These are phyloP conservation scores for Aurelia sp. DNA, from an alignment of 30 jellyfish, hydroid and myxozoan species.

Conservation along the genomic window DNA sequence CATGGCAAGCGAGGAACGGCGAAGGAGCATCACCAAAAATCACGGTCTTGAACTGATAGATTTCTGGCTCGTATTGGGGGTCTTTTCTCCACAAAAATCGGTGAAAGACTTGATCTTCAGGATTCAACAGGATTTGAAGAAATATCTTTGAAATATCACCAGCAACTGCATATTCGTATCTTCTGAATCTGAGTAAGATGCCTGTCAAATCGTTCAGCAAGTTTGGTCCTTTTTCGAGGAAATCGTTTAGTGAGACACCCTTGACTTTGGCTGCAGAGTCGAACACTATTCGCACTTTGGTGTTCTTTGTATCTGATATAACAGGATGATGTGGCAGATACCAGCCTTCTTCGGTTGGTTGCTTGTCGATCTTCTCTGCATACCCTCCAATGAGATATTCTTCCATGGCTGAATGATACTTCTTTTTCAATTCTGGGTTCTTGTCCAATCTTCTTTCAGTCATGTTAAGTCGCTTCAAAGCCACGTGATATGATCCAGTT, in stretches of 20 bases:
- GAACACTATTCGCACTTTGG: slow-evolving; percentile 5
- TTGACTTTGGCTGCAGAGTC: no score
- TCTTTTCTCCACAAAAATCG: slow-evolving; percentile 62
- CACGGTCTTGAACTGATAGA: slow-evolving; percentile 58
- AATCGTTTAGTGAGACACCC: no score
- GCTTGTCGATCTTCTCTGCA: no score
- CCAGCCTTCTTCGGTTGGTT: no score
- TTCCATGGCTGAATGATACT: no score
- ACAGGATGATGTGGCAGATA: no score
- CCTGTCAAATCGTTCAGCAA: slow-evolving; percentile 49
- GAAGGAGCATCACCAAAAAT: slow-evolving; percentile 53
- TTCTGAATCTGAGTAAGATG: slow-evolving; percentile 57
- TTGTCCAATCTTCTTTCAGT: slow-evolving; percentile 5
- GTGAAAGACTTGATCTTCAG: slow-evolving; percentile 20
- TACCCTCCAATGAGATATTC: no score
- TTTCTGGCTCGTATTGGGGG: slow-evolving; percentile 3
- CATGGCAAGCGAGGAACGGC: slow-evolving; percentile 41
- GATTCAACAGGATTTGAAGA: no score
- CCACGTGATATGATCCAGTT: slow-evolving; percentile 16
- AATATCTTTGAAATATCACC: no score
- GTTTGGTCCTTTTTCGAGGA: not conserved
- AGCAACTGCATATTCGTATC: slow-evolving; percentile 36
- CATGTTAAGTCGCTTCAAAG: slow-evolving; percentile 24
- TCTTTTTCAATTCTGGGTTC: no score
- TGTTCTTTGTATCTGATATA: not conserved